Base-by-base conservation (phyloP, 1,140 invertebrate genomes). In the Drosophila quadrilineata region DNA sequence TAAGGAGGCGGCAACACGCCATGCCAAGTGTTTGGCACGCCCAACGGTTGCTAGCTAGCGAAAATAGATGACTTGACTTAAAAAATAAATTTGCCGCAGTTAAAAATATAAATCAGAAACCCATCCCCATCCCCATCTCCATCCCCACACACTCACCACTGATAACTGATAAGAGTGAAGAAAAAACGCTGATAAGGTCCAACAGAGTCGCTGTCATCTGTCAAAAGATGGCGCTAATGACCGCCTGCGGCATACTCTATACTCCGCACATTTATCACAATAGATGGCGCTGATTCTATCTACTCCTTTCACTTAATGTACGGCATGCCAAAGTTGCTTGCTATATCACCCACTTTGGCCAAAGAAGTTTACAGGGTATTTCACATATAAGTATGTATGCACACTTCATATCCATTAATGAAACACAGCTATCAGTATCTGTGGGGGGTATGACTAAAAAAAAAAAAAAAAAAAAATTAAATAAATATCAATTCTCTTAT, bases 61-160 rank as follows among this genome's bases (percentile, higher is more conserved):
- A n/a, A 49, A 28, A 31, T 57, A 31, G 36, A 28, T 59, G 43
- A 58, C 24, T 60, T 73, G n/a, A n/a, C n/a, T n/a, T n/a, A n/a
- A n/a, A n/a, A n/a, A n/a, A n/a, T 10, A 60, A 41, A 73, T 48
- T 57, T 48, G 35, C 60, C 46, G 43, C 41, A 71, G 43, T 72
- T 75, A 76, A 71, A n/a, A n/a, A 63, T 71, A 76, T 76, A 76
- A 76, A 71, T 75, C 41, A 57, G 8, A 60, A 54, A 50, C 38
- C 31, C 35, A 40, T 40, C 14, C 3, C 5, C 10, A 43, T 3
- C 40, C 19, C 21, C n/a, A n/a, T n/a, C 17, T 16, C 17, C 35
- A 6, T 3, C 9, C 8, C 36, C 17, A 3, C 8, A 2, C 48
- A 71, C 53, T 16, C 24, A 53, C 6, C 8, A 19, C 4, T 50